Evolutionary conservation across 1,140 invertebrate species (phyloP), one percentile per base, ranked within the genome.

Genomic region (Brachionus calyciflorus): DNA sequence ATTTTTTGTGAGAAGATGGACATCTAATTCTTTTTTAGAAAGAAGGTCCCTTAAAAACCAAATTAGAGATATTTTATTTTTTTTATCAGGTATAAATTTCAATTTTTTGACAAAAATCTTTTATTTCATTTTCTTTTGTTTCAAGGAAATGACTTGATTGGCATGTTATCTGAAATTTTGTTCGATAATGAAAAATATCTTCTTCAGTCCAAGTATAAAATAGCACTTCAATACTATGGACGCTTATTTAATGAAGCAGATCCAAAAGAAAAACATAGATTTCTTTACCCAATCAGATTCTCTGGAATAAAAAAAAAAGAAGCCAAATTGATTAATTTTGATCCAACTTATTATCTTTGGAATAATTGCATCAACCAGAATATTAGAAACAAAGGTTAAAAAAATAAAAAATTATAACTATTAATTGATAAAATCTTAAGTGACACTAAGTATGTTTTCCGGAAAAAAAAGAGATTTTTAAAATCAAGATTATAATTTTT

Each of bases 221-320:
- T 12, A 55, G 17, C 51, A 55, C 21, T 55, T 21, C 51, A 24
- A 24, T 26, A 55, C 26, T 55, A 24, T 55, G 21, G 19, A 24
- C 17, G 51, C 4, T 24, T 55, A 24, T 55, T 26, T 24, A 55
- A 55, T 26, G 51, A 55, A 55, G 51, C 51, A 24, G 26, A 55
- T 24, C 51, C 51, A 55, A 55, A 55, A 12, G 51, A 55, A 7
- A 55, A 55, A 28, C 51, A 55, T 24, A 17, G 26, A 55, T 55
- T 24, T 55, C 26, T 55, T 6, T 55, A 55, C 26, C 51, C 17
- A 1, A 24, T 55, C 21, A 17, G 51, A 21, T 24, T 55, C 26
- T 55, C 51, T 12, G 51, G 51, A 3, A 24, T 55, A 55, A 55
- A 55, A 55, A 55, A 55, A 55, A 55, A 55, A 55, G 51, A 55